Evolutionary conservation across 2,797 vertebrate genomes (phyloP).

Genomic region (Oryzias dopingdopingensis): DNA sequence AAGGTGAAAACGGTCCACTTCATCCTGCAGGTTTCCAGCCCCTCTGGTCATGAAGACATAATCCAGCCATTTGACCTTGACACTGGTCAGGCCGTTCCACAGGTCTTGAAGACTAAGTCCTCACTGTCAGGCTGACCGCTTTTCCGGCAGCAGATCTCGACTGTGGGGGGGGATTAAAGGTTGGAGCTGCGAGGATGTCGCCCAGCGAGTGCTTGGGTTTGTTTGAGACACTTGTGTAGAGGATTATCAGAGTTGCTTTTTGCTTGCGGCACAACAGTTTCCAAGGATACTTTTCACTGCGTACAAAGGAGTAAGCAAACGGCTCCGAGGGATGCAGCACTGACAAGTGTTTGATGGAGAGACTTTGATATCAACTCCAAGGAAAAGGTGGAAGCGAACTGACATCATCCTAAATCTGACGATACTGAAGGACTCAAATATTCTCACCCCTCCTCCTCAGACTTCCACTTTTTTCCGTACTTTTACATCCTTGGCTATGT

Average conservation of each 20-base stretch:
- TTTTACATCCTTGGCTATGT: conserved; percentile 12
- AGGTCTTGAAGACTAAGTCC: conserved; percentile 39
- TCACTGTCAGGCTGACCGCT: conserved; percentile 32
- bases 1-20: conserved; percentile 53
- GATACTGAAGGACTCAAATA: conserved; percentile 28
- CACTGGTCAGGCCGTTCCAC: conserved; percentile 26
- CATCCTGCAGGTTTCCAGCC: conserved; percentile 34
- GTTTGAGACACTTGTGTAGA: conserved; percentile 38
- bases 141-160: conserved; percentile 28
- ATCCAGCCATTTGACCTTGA: conserved; percentile 53
- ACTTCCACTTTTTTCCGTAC: conserved; percentile 35
- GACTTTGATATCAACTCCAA: conserved; percentile 44
- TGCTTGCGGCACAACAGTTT: conserved; percentile 57
- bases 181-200: conserved; percentile 43
- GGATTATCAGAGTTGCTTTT: conserved; percentile 48
- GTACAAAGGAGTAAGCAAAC: conserved; percentile 40
- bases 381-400: conserved; percentile 34
- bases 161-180: conserved; percentile 28
- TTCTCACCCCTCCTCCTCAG: conserved; percentile 1
- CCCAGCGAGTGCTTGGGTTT: conserved; percentile 27
- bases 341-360: conserved; percentile 19
- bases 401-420: conserved; percentile 20
- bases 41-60: conserved; percentile 31
- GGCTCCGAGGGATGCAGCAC: conserved; percentile 22
- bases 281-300: conserved; percentile 64